A percentile compares a stretch with the other conserved stretches of the same genome.
Conservation (phyloP, 1,140 invertebrate species). For the Dendroctonus valens region DNA sequence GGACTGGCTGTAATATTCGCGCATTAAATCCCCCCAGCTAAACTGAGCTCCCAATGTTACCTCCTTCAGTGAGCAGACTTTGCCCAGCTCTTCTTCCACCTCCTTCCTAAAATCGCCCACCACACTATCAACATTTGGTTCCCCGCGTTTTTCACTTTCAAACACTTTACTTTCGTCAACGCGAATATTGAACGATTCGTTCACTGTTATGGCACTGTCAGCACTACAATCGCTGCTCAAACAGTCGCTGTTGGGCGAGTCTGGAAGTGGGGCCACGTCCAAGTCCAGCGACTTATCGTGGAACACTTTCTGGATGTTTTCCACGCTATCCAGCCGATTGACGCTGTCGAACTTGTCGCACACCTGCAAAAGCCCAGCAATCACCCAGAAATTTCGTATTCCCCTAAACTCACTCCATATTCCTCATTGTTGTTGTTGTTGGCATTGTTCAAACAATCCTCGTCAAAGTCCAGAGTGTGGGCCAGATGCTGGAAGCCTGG, state of each 20-base stretch:
- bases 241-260: constrained; percentile 7
- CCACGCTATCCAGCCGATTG: constrained; percentile 56
- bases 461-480: constrained; percentile 53
- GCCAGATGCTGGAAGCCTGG: constrained; percentile 68
- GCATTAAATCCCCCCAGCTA: too few species aligned
- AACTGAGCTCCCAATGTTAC: too few species aligned
- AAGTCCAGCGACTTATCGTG: constrained; percentile 61
- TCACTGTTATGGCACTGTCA: constrained; percentile 10
- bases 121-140: constrained; percentile 44
- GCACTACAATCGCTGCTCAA: constrained; percentile 13
- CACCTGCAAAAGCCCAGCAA: constrained; percentile 18
- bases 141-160: constrained; percentile 7
- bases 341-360: constrained; percentile 52
- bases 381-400: neutral
- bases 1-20: too few species aligned
- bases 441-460: constrained; percentile 38
- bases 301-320: constrained; percentile 57
- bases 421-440: constrained; percentile 42
- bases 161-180: constrained; percentile 19
- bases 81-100: constrained; percentile 56
- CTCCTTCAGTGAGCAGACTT: constrained; percentile 28
- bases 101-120: constrained; percentile 58
- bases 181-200: constrained; percentile 19
- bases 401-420: constrained; percentile 1
- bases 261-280: constrained; percentile 21